Conservation (phyloP, 2,797 vertebrate genomes). For the Coreius guichenoti region DNA sequence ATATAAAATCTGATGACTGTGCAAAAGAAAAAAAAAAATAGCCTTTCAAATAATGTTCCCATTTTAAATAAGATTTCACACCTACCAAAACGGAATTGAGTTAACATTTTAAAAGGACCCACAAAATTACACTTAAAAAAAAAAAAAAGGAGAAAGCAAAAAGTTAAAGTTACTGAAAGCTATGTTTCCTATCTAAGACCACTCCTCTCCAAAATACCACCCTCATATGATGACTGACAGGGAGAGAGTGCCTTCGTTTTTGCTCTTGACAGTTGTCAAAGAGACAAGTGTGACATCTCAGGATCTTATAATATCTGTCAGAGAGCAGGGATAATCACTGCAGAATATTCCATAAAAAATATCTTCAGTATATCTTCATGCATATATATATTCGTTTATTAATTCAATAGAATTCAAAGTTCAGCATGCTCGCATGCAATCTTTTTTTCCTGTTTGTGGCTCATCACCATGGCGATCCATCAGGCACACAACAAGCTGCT, state of each 20-base stretch:
- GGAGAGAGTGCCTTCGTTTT: neutral
- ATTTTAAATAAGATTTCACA: constrained; percentile 21
- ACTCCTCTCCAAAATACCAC: neutral
- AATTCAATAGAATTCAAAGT: neutral
- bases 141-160: neutral
- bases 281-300: neutral
- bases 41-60: neutral
- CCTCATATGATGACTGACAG: neutral
- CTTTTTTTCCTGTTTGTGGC: constrained; percentile 1
- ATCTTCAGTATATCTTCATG: too few species aligned
- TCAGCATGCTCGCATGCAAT: neutral
- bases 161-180: neutral
- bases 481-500: neutral
- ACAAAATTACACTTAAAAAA: neutral
- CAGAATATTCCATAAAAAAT: neutral
- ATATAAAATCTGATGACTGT: neutral
- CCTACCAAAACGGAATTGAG: neutral
- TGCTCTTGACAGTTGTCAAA: constrained; percentile 2
- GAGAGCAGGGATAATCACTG: neutral
- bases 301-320: neutral
- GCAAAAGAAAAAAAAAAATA: neutral
- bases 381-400: neutral
- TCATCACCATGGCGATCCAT: constrained; percentile 23
- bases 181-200: neutral
- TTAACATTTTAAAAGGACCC: neutral